A percentile compares a stretch with the other conserved stretches of the same genome.
Evolutionary conservation across 2,797 vertebrate genomes (phyloP).

Genomic region (Labeo calbasu): DNA sequence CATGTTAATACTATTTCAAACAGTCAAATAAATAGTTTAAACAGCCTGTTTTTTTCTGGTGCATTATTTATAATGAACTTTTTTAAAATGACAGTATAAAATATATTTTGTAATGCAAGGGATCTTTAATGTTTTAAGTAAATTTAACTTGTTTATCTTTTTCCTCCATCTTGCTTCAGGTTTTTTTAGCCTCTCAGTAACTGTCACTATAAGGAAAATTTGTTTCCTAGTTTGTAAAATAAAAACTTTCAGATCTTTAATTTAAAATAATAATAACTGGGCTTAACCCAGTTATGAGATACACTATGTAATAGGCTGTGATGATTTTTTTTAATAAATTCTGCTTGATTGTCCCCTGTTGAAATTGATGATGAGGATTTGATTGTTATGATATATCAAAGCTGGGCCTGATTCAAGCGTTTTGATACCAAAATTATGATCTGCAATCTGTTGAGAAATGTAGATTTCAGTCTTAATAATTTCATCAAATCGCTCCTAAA

Average conservation of each 20-base stretch:
- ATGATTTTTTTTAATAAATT: neutral
- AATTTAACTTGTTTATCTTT: neutral
- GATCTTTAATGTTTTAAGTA: neutral
- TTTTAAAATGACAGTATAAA: neutral
- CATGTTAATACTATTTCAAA: neutral
- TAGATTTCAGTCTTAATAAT: constrained; percentile 16
- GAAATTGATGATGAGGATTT: neutral
- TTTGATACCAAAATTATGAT: neutral
- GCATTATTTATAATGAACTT: neutral
- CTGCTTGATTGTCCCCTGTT: neutral
- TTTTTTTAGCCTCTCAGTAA: neutral
- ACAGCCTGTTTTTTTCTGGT: neutral
- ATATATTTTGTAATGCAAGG: neutral
- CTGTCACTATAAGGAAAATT: neutral
- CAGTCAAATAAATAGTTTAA: neutral
- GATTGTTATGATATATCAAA: neutral
- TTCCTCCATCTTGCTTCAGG: neutral
- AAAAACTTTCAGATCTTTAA: neutral
- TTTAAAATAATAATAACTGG: neutral
- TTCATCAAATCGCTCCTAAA: neutral
- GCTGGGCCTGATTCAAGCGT: neutral
- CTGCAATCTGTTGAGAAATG: neutral
- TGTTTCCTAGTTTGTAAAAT: neutral
- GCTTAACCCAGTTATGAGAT: neutral
- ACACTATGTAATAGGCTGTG: neutral